Conservation (phyloP, 2,888 invertebrate species). For the Scaptomyza reducta region DNA sequence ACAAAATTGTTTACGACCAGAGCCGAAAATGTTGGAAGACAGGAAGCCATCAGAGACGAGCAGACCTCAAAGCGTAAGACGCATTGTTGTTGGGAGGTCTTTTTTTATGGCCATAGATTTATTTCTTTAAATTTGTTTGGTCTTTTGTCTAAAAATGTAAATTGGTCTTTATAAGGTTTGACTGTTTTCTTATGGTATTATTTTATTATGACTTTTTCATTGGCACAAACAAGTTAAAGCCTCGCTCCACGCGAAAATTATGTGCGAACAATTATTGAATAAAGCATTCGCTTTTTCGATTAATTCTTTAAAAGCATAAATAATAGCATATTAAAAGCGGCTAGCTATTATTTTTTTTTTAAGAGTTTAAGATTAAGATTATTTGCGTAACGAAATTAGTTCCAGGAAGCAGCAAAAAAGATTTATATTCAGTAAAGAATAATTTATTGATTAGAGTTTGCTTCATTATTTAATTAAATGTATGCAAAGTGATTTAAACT, state of each 20-base stretch:
- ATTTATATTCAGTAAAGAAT: no score
- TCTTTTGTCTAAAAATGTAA: constrained; percentile 49
- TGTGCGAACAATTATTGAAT: constrained; percentile 52
- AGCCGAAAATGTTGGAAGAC: constrained; percentile 47
- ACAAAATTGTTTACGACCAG: constrained; percentile 62
- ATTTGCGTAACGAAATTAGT: no score
- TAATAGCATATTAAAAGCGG: not conserved
- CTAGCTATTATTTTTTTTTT: not conserved
- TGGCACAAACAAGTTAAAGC: constrained; percentile 39
- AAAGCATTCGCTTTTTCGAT: constrained; percentile 6
- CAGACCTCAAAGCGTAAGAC: constrained; percentile 35
- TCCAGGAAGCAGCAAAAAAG: no score
- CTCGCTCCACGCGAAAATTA: constrained; percentile 33
- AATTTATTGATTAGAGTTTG: no score
- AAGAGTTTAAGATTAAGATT: not conserved
- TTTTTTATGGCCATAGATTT: constrained; percentile 31
- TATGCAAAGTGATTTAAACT: no score
- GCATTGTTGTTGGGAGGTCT: constrained; percentile 16
- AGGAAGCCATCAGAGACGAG: constrained; percentile 59
- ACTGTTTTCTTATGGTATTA: constrained; percentile 7
- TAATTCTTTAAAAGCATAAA: not conserved
- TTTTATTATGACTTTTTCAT: constrained; percentile 48
- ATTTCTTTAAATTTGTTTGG: constrained; percentile 8
- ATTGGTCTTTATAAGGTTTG: constrained; percentile 40
- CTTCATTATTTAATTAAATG: no score